Percentiles rank a stretch among this genome's conserved stretches.
These are phyloP conservation scores for Gopherus evgoodei DNA, from an alignment of 2,113 vertebrate species.

Conservation along the genomic window DNA sequence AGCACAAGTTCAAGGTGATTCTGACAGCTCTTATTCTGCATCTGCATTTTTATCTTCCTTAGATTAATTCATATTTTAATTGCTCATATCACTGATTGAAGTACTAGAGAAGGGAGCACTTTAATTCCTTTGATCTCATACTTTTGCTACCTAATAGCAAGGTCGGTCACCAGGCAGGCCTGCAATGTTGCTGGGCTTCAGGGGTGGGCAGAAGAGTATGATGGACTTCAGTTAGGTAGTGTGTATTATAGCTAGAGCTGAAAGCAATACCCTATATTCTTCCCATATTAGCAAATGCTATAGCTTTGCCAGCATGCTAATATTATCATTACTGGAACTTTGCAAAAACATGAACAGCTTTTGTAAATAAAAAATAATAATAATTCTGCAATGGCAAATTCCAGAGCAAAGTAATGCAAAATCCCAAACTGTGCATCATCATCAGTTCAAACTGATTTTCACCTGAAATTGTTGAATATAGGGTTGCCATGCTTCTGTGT, in stretches of 20 bases:
- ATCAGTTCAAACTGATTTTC: background rate
- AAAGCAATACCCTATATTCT: background rate
- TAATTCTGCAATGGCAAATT: background rate
- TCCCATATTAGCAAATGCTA: background rate
- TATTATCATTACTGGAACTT: background rate
- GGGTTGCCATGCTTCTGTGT: background rate
- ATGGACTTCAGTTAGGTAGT: background rate
- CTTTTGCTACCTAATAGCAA: conserved; percentile 30
- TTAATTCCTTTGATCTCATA: conserved; percentile 69
- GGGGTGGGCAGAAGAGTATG: background rate
- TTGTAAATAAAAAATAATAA: background rate
- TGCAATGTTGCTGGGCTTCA: background rate
- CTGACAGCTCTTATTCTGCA: conserved; percentile 48
- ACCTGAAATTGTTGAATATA: fast-evolving
- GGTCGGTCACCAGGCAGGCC: background rate
- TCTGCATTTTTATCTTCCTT: conserved; percentile 75
- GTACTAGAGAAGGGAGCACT: conserved; percentile 58
- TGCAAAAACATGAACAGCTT: background rate
- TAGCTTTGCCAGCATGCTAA: background rate
- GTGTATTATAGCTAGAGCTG: background rate
- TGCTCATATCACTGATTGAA: conserved; percentile 72
- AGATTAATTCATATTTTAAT: conserved; percentile 78
- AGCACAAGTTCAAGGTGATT: conserved; percentile 77
- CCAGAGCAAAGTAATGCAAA: background rate
- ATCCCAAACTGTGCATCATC: background rate